Percentiles rank a stretch among this genome's conserved stretches.
Evolutionary conservation across 2,113 vertebrate species (phyloP).

Genomic region (Vidua chalybeata): DNA sequence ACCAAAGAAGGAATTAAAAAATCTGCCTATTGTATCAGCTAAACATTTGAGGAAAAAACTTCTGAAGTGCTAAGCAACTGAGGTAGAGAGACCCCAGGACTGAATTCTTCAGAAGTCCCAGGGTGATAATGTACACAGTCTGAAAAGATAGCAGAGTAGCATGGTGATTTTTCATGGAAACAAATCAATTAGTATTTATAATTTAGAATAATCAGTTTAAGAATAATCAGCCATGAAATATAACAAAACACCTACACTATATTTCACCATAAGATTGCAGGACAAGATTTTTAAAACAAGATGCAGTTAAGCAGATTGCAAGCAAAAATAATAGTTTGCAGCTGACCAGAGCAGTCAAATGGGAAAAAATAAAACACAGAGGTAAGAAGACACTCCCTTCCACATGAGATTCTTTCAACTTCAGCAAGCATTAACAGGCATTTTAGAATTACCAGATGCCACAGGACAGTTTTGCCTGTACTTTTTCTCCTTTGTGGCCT

Average conservation of each 20-base stretch:
- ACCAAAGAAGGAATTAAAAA: not conserved
- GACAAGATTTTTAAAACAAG: not conserved
- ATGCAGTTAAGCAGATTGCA: not conserved
- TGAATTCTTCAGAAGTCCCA: not conserved
- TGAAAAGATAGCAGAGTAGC: not conserved
- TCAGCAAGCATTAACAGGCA: not conserved
- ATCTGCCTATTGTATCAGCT: not conserved
- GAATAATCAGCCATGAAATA: not conserved
- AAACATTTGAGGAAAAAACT: not conserved
- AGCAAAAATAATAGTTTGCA: not conserved
- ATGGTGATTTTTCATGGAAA: not conserved
- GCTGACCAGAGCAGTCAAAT: not conserved
- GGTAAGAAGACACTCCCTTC: not conserved
- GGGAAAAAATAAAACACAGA: not conserved
- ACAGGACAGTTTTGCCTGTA: not conserved
- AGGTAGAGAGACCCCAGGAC: not conserved
- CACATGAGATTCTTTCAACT: not conserved
- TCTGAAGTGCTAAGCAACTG: not conserved
- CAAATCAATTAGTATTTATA: not conserved
- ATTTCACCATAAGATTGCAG: not conserved
- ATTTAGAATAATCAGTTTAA: not conserved
- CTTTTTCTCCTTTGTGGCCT: not conserved
- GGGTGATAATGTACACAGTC: not conserved
- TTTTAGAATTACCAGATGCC: not conserved
- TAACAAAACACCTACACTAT: not conserved